Conservation (phyloP, 2,888 invertebrate species). For the Chloroclysta siterata region DNA sequence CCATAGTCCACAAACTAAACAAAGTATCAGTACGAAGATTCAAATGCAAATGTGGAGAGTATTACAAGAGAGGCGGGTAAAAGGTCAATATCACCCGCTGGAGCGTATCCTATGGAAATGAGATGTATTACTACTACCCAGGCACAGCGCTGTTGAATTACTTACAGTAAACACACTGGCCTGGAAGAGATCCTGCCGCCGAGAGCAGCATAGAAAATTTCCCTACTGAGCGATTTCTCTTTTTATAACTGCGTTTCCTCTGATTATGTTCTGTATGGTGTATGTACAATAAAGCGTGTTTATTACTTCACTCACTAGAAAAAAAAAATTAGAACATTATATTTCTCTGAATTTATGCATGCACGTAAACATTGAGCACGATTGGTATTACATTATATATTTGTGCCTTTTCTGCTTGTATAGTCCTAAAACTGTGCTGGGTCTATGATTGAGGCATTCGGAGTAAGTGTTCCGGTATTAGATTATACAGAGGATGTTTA, state of each 20-base stretch:
- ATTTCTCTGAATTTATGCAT: too few relatives aligned
- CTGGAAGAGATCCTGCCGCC: background rate
- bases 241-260: too few relatives aligned
- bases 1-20: conserved; percentile 21
- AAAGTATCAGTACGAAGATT: conserved; percentile 31
- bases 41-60: conserved; percentile 32
- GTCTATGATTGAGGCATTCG: conserved; percentile 18
- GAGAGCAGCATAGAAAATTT: too few relatives aligned
- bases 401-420: conserved; percentile 7
- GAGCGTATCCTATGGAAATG: conserved; percentile 39
- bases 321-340: too few relatives aligned
- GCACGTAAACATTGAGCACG: too few relatives aligned
- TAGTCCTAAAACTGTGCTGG: conserved; percentile 13
- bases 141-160: conserved; percentile 7
- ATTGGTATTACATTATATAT: background rate
- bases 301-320: too few relatives aligned
- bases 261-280: too few relatives aligned
- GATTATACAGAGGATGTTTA: conserved; percentile 19
- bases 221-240: too few relatives aligned
- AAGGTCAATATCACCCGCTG: conserved; percentile 31
- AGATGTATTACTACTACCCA: conserved; percentile 29
- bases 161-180: conserved; percentile 7
- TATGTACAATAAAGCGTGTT: too few relatives aligned
- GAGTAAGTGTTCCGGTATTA: conserved; percentile 21
- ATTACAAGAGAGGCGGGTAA: conserved; percentile 29